Evolutionary conservation across 2,113 vertebrate genomes (phyloP).

Genomic region (Macquaria ambigua): DNA sequence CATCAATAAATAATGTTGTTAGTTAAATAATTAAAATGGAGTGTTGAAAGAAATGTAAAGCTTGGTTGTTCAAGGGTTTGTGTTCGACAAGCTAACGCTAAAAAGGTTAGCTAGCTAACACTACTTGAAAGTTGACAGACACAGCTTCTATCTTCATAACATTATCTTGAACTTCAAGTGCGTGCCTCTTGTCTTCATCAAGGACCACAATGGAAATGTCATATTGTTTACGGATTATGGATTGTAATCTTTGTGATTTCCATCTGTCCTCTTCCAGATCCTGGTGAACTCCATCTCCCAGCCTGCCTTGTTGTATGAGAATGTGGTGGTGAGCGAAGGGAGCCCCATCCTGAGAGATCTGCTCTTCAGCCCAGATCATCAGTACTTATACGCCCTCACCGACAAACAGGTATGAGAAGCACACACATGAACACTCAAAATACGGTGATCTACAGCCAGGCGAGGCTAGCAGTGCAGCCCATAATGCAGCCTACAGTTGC

Average conservation of each 20-base stretch:
- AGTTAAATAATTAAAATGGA: no score
- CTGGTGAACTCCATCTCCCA: conserved; percentile 88
- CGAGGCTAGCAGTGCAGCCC: not conserved
- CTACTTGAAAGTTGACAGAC: not conserved
- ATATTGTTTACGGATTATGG: not conserved
- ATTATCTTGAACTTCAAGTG: not conserved
- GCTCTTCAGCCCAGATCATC: conserved; percentile 92
- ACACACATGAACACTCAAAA: not conserved
- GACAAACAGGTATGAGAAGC: conserved; percentile 84
- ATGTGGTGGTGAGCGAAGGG: conserved; percentile 89
- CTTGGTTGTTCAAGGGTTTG: not conserved
- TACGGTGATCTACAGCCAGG: not conserved
- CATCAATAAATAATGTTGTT: no score
- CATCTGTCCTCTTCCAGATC: conserved; percentile 82
- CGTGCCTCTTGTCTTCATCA: not conserved
- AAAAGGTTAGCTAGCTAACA: not conserved
- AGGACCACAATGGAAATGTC: not conserved
- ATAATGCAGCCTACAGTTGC: conserved; percentile 1
- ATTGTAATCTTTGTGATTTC: not conserved
- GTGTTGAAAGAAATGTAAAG: not conserved
- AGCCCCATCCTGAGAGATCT: conserved; percentile 92
- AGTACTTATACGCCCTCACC: conserved; percentile 92
- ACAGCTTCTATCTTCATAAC: not conserved
- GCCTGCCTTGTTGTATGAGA: conserved; percentile 92
- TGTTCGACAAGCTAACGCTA: not conserved